Evolutionary conservation across 2,797 vertebrate genomes (phyloP).

Genomic region (Acipenser oxyrinchus): DNA sequence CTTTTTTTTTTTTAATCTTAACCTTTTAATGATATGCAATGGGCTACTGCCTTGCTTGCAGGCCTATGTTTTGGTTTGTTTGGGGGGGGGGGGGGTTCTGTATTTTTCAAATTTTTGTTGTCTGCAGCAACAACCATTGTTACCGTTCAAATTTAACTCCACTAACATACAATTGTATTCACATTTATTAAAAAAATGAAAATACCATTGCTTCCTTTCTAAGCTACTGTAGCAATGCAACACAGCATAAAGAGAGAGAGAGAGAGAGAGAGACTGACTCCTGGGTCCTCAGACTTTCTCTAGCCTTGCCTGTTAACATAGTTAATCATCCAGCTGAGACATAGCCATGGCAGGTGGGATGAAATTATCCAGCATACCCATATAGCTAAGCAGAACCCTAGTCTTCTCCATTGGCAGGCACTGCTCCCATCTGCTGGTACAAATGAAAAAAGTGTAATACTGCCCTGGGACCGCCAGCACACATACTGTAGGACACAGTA

Average conservation of each 20-base stretch:
- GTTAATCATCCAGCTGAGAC: slow-evolving; percentile 52
- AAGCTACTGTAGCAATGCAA: background rate
- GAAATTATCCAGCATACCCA: slow-evolving; percentile 62
- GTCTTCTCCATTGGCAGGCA: slow-evolving; percentile 53
- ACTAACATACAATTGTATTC: too few relatives aligned
- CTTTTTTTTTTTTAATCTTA: too few relatives aligned
- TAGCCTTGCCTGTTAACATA: slow-evolving; percentile 41
- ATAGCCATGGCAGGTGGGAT: slow-evolving; percentile 52
- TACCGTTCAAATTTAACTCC: too few relatives aligned
- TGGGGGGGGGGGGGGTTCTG: too few relatives aligned
- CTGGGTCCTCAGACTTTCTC: slow-evolving; percentile 33
- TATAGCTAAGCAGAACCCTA: slow-evolving; percentile 57
- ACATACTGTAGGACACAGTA: slow-evolving; percentile 29
- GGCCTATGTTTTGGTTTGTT: too few relatives aligned
- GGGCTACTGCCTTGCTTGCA: too few relatives aligned
- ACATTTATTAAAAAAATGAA: too few relatives aligned
- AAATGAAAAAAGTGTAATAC: slow-evolving; percentile 30
- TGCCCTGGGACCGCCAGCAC: slow-evolving; percentile 29
- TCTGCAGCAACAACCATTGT: too few relatives aligned
- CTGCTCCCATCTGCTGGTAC: slow-evolving; percentile 58
- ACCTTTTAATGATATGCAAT: too few relatives aligned
- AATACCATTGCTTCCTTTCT: background rate
- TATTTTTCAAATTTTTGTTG: too few relatives aligned
- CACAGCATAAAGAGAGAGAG: slow-evolving; percentile 6
- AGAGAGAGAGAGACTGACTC: slow-evolving; percentile 29